Conservation (phyloP, 2,888 invertebrate species). For the Mimas tiliae region DNA sequence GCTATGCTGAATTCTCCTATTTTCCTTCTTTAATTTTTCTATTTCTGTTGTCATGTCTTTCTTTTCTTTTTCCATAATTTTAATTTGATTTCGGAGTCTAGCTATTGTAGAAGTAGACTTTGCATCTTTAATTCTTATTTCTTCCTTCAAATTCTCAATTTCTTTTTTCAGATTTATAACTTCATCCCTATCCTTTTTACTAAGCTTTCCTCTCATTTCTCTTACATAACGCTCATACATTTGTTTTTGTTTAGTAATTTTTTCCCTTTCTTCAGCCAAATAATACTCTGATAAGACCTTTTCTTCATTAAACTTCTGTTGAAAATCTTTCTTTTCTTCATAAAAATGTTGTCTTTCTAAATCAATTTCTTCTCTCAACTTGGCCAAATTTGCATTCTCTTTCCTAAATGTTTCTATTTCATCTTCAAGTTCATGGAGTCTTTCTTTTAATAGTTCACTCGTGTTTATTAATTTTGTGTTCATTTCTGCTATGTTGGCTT, state of each 20-base stretch:
- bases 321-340: slow-evolving; percentile 85
- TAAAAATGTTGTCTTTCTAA: slow-evolving; percentile 85
- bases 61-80: slow-evolving; percentile 89
- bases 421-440: slow-evolving; percentile 87
- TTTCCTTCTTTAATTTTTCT: slow-evolving; percentile 88
- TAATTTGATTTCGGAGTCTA: slow-evolving; percentile 89
- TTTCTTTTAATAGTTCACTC: slow-evolving; percentile 85
- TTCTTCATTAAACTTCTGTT: slow-evolving; percentile 87
- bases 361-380: slow-evolving; percentile 86
- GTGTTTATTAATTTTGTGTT: slow-evolving; percentile 81
- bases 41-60: slow-evolving; percentile 86
- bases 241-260: slow-evolving; percentile 87
- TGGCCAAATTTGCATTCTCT: slow-evolving; percentile 76
- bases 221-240: slow-evolving; percentile 88
- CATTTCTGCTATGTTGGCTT: slow-evolving; percentile 73
- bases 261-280: slow-evolving; percentile 88
- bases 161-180: slow-evolving; percentile 87
- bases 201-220: slow-evolving; percentile 87
- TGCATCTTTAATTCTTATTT: slow-evolving; percentile 89
- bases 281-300: slow-evolving; percentile 87
- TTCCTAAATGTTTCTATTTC: slow-evolving; percentile 84
- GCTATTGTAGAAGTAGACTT: slow-evolving; percentile 89
- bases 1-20: slow-evolving; percentile 85
- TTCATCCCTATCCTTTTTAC: slow-evolving; percentile 89
- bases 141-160: slow-evolving; percentile 86